Conservation (phyloP, 2,113 vertebrate genomes). For the Rhinopomastus cyanomelas region DNA sequence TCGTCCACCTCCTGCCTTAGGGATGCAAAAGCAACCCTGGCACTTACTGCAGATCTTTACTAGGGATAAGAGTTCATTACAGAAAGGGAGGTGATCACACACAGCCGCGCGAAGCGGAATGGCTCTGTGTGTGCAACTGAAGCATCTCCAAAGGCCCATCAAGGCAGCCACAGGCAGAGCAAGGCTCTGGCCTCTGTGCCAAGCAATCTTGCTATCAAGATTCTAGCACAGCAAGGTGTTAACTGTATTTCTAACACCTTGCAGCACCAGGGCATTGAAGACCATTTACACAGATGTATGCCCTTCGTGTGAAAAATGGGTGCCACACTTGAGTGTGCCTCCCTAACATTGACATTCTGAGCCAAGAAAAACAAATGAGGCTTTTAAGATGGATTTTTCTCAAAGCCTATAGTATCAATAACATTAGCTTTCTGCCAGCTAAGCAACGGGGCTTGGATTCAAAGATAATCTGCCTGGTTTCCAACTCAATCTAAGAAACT, state of each 20-base stretch:
- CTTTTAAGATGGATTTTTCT: not conserved
- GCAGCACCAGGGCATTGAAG: not conserved
- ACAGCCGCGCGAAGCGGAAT: not conserved
- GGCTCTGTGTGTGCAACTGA: fast-evolving
- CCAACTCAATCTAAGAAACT: not conserved
- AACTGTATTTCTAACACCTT: not conserved
- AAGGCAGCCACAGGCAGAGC: not conserved
- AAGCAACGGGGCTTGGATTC: not conserved
- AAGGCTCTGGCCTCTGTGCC: not conserved
- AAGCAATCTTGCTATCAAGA: not conserved
- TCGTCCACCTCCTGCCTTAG: not conserved
- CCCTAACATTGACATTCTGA: not conserved
- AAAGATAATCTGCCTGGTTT: not conserved
- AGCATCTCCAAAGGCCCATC: not conserved
- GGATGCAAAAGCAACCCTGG: not conserved
- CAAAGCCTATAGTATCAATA: not conserved
- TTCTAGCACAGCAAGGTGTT: not conserved
- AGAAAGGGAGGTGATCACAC: not conserved
- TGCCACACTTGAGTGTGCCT: not conserved
- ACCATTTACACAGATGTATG: not conserved
- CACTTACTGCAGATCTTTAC: not conserved
- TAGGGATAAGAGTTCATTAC: not conserved
- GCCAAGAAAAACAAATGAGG: not conserved
- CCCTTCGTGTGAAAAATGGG: not conserved
- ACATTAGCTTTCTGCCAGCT: not conserved